phyloP scores from a whole-genome alignment of 2,113 vertebrate species.

The pig (Sus scrofa) region T2T-Sscrofa CM000813.6:39370001-39370500 shows the following conservation, averaged over 20 bases:
- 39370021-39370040: no score
- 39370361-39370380: neutral
- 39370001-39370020: neutral
- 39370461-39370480: neutral
- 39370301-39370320: no score
- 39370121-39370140: neutral
- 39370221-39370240: no score
- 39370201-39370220: no score
- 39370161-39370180: neutral
- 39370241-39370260: no score
- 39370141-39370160: neutral
- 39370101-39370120: neutral
- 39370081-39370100: neutral
- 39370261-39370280: no score
- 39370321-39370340: no score
- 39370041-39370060: neutral
- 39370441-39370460: neutral
- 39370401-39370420: neutral
- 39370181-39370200: no score
- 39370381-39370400: accelerated
- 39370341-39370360: neutral
- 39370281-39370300: no score
- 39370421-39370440: neutral
- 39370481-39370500: neutral
- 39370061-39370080: neutral